A percentile compares a stretch with the other conserved stretches of the same genome.
These are phyloP conservation scores for Clarias pachynema DNA, from an alignment of 2,797 vertebrate genomes.

Conservation along the genomic window DNA sequence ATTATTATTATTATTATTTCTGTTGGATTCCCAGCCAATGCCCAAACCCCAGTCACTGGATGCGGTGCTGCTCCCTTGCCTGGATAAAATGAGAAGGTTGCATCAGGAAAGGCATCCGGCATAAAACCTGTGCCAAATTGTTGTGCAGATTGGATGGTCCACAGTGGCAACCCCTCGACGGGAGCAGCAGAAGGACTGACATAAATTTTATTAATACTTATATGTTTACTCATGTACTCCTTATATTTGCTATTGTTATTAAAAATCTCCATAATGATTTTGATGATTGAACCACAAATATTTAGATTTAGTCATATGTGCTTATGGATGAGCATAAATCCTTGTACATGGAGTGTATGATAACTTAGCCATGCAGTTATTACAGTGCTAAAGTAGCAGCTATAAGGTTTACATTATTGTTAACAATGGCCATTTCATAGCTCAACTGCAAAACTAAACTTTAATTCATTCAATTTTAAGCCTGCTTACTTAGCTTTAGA, in stretches of 20 bases:
- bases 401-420: neutral
- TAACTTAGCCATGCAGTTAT: neutral
- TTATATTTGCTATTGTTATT: neutral
- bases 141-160: no score
- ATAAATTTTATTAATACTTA: neutral
- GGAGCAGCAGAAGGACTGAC: no score
- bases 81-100: no score
- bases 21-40: no score
- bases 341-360: neutral
- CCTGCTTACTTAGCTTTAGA: conserved; percentile 1
- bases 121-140: no score
- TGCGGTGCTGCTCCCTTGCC: no score
- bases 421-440: neutral
- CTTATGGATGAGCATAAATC: neutral
- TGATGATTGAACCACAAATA: neutral
- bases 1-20: no score
- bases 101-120: no score
- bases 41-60: no score
- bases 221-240: neutral
- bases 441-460: neutral
- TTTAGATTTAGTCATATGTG: no score
- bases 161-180: no score
- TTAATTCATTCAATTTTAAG: neutral
- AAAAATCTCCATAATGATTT: neutral
- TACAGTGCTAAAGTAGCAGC: neutral